Percentiles rank a stretch among this genome's conserved stretches.
Evolutionary conservation across 37 sponge, comb jelly and placozoan species (phyloP).

Genomic region (Beroe ovata): DNA sequence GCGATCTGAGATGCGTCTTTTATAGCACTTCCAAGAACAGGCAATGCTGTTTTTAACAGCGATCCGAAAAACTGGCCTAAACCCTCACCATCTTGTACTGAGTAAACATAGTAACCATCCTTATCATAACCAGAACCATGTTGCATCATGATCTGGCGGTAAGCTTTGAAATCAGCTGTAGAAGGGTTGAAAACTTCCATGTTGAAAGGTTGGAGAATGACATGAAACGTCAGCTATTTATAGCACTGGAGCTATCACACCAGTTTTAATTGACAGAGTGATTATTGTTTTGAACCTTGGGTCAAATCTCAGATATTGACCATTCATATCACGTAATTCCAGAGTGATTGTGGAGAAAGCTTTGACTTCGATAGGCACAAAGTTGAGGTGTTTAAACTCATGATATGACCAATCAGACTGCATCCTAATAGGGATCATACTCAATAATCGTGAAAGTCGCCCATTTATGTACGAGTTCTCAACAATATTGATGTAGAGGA

Average conservation of each 20-base stretch:
- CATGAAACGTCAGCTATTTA: no score
- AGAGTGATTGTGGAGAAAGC: not conserved
- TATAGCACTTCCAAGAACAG: not conserved
- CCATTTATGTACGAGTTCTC: constrained; percentile 20
- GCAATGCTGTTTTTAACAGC: not conserved
- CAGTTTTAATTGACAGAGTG: not conserved
- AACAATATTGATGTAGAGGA: constrained; percentile 10
- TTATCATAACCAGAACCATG: constrained; percentile 16
- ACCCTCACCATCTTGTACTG: constrained; percentile 6
- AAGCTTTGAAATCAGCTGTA: not conserved
- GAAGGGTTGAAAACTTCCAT: not conserved
- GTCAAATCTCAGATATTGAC: not conserved
- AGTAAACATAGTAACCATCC: constrained; percentile 36
- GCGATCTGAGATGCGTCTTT: not conserved
- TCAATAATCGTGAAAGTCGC: not conserved
- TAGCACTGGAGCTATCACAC: no score
- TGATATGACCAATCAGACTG: not conserved
- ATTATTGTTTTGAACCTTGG: not conserved
- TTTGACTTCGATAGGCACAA: not conserved
- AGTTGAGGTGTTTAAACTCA: not conserved
- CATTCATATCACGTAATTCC: not conserved
- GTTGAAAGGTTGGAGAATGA: no score
- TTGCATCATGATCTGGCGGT: not conserved
- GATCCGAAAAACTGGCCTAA: not conserved
- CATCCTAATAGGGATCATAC: not conserved